Evolutionary conservation across 37 sponge, comb jelly and placozoan genomes (phyloP).

Genomic region (Chondrosia reniformis): DNA sequence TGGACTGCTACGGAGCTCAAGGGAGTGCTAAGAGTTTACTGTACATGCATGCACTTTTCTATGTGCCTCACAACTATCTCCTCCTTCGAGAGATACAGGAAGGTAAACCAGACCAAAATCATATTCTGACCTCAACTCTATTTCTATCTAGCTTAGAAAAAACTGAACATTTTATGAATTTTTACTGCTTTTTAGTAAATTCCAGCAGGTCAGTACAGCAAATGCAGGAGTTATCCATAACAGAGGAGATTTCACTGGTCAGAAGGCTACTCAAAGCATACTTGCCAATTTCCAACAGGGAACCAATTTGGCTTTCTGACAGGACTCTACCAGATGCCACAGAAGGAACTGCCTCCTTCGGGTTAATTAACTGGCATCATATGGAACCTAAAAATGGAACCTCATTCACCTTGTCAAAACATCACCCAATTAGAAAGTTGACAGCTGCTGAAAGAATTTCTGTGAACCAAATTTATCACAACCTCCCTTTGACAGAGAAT

Average conservation of each 20-base stretch:
- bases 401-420: neutral
- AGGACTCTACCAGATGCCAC: neutral
- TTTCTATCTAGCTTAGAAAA: neutral
- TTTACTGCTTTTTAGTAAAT: neutral
- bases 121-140: neutral
- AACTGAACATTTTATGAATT: neutral
- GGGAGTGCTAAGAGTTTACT: neutral
- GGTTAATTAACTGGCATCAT: neutral
- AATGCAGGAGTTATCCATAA: neutral
- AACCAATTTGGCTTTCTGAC: conserved; percentile 8
- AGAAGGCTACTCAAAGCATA: neutral
- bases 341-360: neutral
- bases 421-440: neutral
- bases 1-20: neutral
- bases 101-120: neutral
- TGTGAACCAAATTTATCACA: neutral
- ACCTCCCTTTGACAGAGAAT: neutral
- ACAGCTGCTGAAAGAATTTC: neutral
- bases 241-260: neutral
- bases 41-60: neutral
- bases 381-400: neutral
- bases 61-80: neutral
- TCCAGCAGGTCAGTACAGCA: neutral
- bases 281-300: neutral
- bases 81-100: neutral